phyloP scores from a whole-genome alignment of 2,113 vertebrate genomes.

The Lethenteron reissneri region DNA sequence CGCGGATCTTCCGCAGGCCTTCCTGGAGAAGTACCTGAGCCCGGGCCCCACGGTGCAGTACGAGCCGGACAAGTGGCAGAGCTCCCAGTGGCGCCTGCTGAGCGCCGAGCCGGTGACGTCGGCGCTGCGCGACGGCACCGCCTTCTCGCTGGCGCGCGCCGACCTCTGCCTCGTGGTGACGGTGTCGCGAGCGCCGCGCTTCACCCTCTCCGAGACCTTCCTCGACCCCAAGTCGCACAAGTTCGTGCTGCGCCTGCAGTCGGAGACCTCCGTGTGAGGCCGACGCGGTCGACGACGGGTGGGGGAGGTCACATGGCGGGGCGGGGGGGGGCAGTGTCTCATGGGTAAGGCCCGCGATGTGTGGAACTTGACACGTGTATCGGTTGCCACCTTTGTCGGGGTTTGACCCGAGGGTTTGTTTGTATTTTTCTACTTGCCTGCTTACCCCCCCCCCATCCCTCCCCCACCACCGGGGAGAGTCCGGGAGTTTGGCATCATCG shows the following conservation, averaged over 20 bases:
- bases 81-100: slow-evolving; percentile 79
- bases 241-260: slow-evolving; percentile 84
- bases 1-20: slow-evolving; percentile 30
- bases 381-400: too few species aligned
- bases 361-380: too few species aligned
- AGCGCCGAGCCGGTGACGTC: slow-evolving; percentile 77
- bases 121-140: slow-evolving; percentile 48
- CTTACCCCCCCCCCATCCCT: too few species aligned
- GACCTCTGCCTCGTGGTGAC: slow-evolving; percentile 81
- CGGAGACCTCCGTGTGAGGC: slow-evolving; percentile 60
- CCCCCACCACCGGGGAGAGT: too few species aligned
- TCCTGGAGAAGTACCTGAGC: slow-evolving; percentile 61
- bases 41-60: slow-evolving; percentile 81
- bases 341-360: too few species aligned
- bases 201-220: slow-evolving; percentile 71
- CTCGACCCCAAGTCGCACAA: slow-evolving; percentile 93
- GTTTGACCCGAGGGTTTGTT: too few species aligned
- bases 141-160: slow-evolving; percentile 59
- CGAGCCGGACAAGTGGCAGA: slow-evolving; percentile 57
- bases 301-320: too few species aligned
- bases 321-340: too few species aligned
- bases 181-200: slow-evolving; percentile 58
- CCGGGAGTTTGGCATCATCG: too few species aligned
- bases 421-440: too few species aligned
- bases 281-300: too few species aligned